Percentiles rank a stretch among this genome's conserved stretches.
Evolutionary conservation across 2,888 invertebrate genomes (phyloP).

Genomic region (Chymomyza procnemis): DNA sequence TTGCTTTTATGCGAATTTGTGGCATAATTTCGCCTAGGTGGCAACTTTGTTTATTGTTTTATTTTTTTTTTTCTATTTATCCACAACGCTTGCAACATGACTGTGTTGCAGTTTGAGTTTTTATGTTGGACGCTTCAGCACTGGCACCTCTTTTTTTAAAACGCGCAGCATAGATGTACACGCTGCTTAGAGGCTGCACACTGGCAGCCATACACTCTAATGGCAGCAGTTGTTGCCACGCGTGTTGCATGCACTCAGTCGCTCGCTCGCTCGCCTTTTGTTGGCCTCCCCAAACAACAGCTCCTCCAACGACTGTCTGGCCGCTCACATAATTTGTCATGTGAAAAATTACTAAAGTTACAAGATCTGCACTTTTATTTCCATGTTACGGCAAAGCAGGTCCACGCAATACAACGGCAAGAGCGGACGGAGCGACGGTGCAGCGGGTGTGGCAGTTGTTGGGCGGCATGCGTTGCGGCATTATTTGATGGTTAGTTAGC

Average conservation of each 20-base stretch:
- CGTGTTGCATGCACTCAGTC: constrained; percentile 15
- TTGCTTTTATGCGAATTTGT: constrained; percentile 21
- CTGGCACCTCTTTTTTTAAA: constrained; percentile 36
- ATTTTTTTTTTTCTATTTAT: constrained; percentile 10
- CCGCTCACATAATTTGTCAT: constrained; percentile 75
- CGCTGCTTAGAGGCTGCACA: background rate
- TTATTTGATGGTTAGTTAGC: background rate
- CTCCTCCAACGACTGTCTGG: constrained; percentile 12
- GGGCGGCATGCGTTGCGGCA: background rate
- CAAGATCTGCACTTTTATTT: constrained; percentile 70
- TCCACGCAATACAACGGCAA: background rate
- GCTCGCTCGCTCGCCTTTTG: constrained; percentile 39
- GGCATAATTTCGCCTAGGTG: constrained; percentile 20
- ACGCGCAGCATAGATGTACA: background rate
- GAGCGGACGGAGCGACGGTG: too few relatives aligned
- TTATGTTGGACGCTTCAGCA: constrained; percentile 51
- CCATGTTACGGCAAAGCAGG: constrained; percentile 5
- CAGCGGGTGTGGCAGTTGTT: background rate
- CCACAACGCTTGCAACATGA: background rate
- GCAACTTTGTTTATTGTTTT: constrained; percentile 35
- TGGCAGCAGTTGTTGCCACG: constrained; percentile 9
- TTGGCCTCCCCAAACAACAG: constrained; percentile 32
- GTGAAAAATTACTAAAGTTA: constrained; percentile 76
- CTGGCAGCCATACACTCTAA: too few relatives aligned
- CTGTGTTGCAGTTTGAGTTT: constrained; percentile 29